Evolutionary conservation across 2,888 invertebrate species (phyloP), one percentile per base, ranked within the genome.

Genomic region (Sinotaia quadrata): DNA sequence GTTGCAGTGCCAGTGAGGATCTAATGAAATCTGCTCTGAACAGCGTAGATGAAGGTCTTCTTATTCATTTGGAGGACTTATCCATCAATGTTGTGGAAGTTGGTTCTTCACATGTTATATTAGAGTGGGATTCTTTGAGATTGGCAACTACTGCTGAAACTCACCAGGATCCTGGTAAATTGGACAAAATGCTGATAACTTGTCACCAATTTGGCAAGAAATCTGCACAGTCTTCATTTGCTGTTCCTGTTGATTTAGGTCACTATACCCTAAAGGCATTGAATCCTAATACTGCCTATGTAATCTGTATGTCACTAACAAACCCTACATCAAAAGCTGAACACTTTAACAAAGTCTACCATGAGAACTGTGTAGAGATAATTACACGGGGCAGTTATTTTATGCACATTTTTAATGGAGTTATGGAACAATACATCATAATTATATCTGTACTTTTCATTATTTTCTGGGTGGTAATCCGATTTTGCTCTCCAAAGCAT

Each of bases 171-270:
- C 41, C 29, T 57, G 3, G 27, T n/a, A 33, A 41, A 12, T 12
- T 4, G 18, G 44, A 61, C 29, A 57, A 63, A 3, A 56, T 75
- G 12, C 54, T 68, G 47, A 69, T 78, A 41, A 68, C 37, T 12
- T 70, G 57, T 52, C 72, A 73, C 63, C 67, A 57, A 10, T 78
- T 78, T 69, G 78, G 78, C 0, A 61, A 69, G 31, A 78, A 66
- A 33, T 63, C 68, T 33, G 67, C 70, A 21, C 47, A 54, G 15
- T 57, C 66, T 37, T 63, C 62, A 27, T 51, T 69, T 3, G 27
- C 71, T 7, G 44, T 75, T 18, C 70, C 75, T 34, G 34, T 69
- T 12, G 60, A 58, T 10, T 65, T 68, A 12, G 71, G 62, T 12
- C 60, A 67, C n/a, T 73, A 71, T 58, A 58, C 63, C 10, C 29